Evolutionary conservation across 53 echinoderm and acorn worm species (phyloP), one percentile per base, ranked within the genome.

Genomic region (Apostichopus leukothele): DNA sequence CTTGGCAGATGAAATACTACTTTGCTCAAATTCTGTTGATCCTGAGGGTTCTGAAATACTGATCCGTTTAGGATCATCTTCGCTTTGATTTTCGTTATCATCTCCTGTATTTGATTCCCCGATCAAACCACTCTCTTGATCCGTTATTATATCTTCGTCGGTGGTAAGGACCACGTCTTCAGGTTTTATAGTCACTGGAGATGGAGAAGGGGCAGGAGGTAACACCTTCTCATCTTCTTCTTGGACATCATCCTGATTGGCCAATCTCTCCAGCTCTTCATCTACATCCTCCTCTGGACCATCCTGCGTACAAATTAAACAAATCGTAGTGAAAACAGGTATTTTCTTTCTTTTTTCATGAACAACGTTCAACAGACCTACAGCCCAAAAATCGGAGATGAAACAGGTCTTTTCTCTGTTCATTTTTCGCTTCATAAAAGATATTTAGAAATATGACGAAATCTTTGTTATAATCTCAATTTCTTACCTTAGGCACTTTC

Each of bases 121-220:
- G 4, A 3, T 18, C n/a, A 19, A 6, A 71, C 18, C 71, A 71
- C 71, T 18, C 18, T 19, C 71, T 71, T 71, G 5, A 71, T 89
- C 6, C 61, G 1, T 4, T 9, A 0, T 12, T 12, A 53, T 2
- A 12, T 13, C 51, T n/a, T 16, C 67, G 57, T 52, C n/a, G 60
- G 71, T 89, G 23, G 10, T 16, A 51, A 7, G 20, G 14, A 10
- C 19, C 5, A 20, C 19, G 10, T 50, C 63, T 4, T 79, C 66
- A 9, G 67, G 23, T 52, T 66, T 66, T 3, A 68, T 20, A 8
- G 71, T 73, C 21, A 81, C 60, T 50, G 81, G 81, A 54, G 81
- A 81, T 1, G 81, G 81, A 74, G 90, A 76, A 14, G 88, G 50
- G 54, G 74, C 88, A 75, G 57, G 55, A 6, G 55, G 74, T 73